Conservation (phyloP, 2,113 vertebrate species). For the Labeo catla region DNA sequence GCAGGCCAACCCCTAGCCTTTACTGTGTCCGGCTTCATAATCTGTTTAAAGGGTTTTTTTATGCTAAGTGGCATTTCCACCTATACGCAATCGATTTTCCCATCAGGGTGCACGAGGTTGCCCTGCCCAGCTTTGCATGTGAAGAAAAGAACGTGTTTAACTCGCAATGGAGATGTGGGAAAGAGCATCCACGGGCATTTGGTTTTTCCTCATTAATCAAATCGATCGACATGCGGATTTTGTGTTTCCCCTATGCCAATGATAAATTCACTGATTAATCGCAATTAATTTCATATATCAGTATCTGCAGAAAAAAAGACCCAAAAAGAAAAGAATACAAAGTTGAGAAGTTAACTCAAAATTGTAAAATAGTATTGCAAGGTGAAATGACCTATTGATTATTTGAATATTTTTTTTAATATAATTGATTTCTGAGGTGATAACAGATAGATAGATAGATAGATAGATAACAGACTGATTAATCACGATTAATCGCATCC, state of each 20-base stretch:
- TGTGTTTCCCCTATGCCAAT: not conserved
- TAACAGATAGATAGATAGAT: not conserved
- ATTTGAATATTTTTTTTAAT: not conserved
- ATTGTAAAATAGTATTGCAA: not conserved
- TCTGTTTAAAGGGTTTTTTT: constrained; percentile 71
- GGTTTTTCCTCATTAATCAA: not conserved
- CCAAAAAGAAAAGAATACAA: not conserved
- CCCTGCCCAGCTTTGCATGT: constrained; percentile 44
- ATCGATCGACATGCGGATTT: not conserved
- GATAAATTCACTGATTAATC: not conserved
- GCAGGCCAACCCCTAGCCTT: constrained; percentile 32
- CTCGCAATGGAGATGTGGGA: not conserved
- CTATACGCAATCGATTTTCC: constrained; percentile 70
- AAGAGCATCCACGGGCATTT: not conserved
- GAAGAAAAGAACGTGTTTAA: constrained; percentile 24
- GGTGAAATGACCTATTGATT: not conserved
- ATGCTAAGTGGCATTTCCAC: constrained; percentile 73
- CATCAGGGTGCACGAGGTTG: constrained; percentile 61
- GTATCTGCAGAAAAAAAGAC: not conserved
- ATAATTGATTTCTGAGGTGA: not conserved
- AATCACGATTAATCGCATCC: too few relatives aligned
- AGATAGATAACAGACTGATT: too few relatives aligned
- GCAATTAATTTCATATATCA: not conserved
- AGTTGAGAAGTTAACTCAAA: not conserved
- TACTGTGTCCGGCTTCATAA: constrained; percentile 66